These are phyloP conservation scores for Caerostris darwini DNA, from an alignment of 1,140 invertebrate genomes.

Conservation along the genomic window DNA sequence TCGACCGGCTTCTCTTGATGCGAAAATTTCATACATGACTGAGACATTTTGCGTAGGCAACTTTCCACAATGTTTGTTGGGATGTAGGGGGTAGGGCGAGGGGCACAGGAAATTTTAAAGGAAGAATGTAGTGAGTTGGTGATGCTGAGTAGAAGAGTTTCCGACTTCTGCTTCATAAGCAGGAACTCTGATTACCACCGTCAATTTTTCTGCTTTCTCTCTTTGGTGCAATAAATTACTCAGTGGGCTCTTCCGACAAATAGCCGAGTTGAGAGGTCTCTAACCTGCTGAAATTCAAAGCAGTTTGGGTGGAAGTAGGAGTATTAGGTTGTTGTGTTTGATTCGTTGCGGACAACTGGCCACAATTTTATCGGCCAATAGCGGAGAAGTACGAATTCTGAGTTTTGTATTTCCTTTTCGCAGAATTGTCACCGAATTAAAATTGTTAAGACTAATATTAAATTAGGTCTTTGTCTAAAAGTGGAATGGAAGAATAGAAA, in stretches of 20 bases:
- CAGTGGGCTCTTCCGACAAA: neutral
- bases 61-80: neutral
- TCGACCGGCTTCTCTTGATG: neutral
- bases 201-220: constrained; percentile 10
- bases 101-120: neutral
- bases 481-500: neutral
- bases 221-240: constrained; percentile 16
- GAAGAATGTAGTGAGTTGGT: neutral
- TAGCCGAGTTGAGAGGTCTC: neutral
- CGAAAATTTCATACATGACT: neutral
- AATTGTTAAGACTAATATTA: too few species aligned
- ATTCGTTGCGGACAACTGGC: neutral
- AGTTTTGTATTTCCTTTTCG: neutral
- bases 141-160: neutral
- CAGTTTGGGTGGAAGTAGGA: neutral
- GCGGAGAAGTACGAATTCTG: neutral
- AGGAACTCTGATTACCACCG: constrained; percentile 15
- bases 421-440: neutral
- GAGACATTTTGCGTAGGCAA: constrained; percentile 1
- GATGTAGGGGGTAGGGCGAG: neutral
- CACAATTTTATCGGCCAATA: neutral
- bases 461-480: neutral
- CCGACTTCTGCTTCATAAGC: constrained; percentile 4
- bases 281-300: neutral
- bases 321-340: neutral